Conservation (phyloP, 2,113 vertebrate genomes). For the Alexandromys fortis region DNA sequence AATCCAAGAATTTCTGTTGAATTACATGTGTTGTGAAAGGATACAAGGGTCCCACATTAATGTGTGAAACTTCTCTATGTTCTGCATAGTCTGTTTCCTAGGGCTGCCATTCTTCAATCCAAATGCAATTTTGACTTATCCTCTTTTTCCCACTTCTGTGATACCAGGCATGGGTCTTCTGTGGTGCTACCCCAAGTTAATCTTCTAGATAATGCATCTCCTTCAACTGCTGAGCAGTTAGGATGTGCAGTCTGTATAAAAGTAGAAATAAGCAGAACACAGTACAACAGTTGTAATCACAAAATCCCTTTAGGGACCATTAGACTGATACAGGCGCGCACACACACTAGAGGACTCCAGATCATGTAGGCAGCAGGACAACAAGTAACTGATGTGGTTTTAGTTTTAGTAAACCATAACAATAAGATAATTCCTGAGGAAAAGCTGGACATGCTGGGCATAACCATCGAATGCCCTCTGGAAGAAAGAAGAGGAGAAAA, state of each 20-base stretch:
- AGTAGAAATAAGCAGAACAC: neutral
- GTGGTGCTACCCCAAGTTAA: neutral
- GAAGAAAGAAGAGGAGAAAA: neutral
- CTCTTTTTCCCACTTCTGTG: neutral
- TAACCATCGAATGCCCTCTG: conserved; percentile 27
- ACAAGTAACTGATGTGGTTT: neutral
- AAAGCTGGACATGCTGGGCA: neutral
- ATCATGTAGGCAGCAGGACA: neutral
- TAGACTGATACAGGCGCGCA: neutral
- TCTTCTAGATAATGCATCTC: neutral
- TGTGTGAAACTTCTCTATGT: neutral
- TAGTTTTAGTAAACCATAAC: conserved; percentile 22
- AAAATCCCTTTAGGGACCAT: neutral
- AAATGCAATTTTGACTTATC: neutral
- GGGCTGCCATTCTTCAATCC: neutral
- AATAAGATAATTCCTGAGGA: neutral
- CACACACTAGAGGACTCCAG: neutral
- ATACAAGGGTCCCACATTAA: too few relatives aligned
- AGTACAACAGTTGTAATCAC: neutral
- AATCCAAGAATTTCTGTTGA: neutral
- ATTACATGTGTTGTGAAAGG: neutral
- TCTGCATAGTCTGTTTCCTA: neutral
- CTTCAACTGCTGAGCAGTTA: neutral
- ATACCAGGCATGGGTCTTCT: neutral
- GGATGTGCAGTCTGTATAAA: conserved; percentile 3